Evolutionary conservation across 2,113 vertebrate genomes (phyloP), one percentile per base, ranked within the genome.

Genomic region (Calyptomena viridis): DNA sequence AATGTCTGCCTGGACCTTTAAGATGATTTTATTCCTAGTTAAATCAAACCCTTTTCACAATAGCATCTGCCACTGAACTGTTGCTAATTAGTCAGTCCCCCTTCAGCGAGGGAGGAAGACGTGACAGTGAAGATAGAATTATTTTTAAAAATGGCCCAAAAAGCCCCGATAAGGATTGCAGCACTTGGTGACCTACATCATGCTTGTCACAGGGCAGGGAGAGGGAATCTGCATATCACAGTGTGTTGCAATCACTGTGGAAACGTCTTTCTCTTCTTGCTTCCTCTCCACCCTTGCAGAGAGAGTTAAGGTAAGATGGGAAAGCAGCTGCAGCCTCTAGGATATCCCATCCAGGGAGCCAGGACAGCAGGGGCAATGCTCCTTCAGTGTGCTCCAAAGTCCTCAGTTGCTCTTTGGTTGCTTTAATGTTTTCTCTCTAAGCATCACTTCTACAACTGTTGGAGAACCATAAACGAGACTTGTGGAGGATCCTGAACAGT

Each of bases 181-280:
- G 95, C 88, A 93, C 73, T 94, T 73, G 84, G 79, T 95, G 96
- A 80, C 88, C 92, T 53, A 75, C 75, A 89, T 37, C 81, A 66
- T 35, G 58, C 58, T 92, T 76, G 93, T 97, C 93, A 97, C 88
- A 94, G 92, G 85, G 92, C 76, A 86, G 86, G 79, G 64, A 92
- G 77, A 87, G 64, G 56, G 80, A 90, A 90, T 95, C 53, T 87
- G 63, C 66, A n/a, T 81, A 88, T 90, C 90, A 47, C 8, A 35
- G 17, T 0, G 0, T 95, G 90, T 96, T 79, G 94, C 83, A 94
- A 96, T 88, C 17, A 0, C 53, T 68, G 62, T 0, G 1, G 86
- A 96, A 96, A 82, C 1, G 5, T 82, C 56, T 81, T 78, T 64
- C 40, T 88, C 59, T 63, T 90, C 72, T 77, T 81, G 73, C 63